Conservation (phyloP, 2,113 vertebrate species). For the Copsychus sechellarum region DNA sequence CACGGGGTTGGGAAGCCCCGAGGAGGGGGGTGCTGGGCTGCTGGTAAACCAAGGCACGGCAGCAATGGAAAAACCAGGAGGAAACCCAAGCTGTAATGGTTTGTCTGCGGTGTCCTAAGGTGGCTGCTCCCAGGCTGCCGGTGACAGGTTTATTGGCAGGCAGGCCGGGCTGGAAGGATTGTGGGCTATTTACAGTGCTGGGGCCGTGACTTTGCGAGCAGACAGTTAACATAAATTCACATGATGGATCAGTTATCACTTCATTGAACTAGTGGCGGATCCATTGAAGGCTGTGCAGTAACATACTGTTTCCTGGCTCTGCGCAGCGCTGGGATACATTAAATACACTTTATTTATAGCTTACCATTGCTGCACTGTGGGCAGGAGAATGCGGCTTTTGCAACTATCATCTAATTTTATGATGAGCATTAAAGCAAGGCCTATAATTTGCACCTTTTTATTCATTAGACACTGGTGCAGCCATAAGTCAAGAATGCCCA, state of each 20-base stretch:
- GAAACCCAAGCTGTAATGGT: slow-evolving; percentile 61
- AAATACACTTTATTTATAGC: slow-evolving; percentile 87
- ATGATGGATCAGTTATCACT: slow-evolving; percentile 86
- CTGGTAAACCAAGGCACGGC: neutral
- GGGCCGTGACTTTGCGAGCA: slow-evolving; percentile 79
- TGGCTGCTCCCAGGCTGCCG: slow-evolving; percentile 59
- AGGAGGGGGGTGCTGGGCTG: neutral
- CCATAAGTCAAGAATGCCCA: slow-evolving; percentile 83
- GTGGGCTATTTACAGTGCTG: slow-evolving; percentile 80
- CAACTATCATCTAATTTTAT: slow-evolving; percentile 86
- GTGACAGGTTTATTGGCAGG: slow-evolving; percentile 83
- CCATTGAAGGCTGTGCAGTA: slow-evolving; percentile 78
- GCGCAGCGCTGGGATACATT: slow-evolving; percentile 79
- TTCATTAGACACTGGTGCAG: slow-evolving; percentile 82
- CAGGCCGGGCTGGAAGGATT: slow-evolving; percentile 74
- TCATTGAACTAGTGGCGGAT: slow-evolving; percentile 81
- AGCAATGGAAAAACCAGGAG: neutral
- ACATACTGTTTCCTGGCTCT: slow-evolving; percentile 76
- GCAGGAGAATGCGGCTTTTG: slow-evolving; percentile 82
- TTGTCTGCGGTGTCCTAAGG: slow-evolving; percentile 75
- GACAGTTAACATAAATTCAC: slow-evolving; percentile 87
- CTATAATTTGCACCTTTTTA: slow-evolving; percentile 87
- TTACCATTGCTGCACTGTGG: slow-evolving; percentile 68
- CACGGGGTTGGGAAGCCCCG: neutral
- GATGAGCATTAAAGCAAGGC: slow-evolving; percentile 83